Conservation (phyloP, 2,888 invertebrate species). For the Mimas tiliae region DNA sequence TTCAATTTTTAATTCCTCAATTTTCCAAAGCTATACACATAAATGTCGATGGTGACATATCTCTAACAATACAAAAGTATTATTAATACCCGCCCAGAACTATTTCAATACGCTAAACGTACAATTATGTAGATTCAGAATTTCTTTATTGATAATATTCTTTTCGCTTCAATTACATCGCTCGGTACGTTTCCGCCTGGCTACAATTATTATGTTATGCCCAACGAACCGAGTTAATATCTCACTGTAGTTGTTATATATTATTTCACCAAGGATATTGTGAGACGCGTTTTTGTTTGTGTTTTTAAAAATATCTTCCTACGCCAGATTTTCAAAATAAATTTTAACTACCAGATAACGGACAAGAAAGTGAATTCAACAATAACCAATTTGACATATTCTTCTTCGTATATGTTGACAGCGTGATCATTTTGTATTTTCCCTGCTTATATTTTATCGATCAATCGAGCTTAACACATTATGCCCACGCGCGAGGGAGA, state of each 20-base stretch:
- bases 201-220: constrained; percentile 7
- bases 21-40: too few relatives aligned
- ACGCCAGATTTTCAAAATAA: too few relatives aligned
- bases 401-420: too few relatives aligned
- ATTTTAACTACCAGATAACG: too few relatives aligned
- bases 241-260: constrained; percentile 27
- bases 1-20: too few relatives aligned
- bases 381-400: too few relatives aligned
- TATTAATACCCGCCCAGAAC: not conserved
- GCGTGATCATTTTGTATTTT: too few relatives aligned
- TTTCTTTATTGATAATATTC: constrained; percentile 30
- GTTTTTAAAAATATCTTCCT: not conserved
- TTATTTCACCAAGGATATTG: not conserved
- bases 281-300: not conserved
- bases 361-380: too few relatives aligned
- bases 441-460: too few relatives aligned
- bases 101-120: constrained; percentile 16
- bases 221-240: constrained; percentile 37
- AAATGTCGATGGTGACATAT: not conserved
- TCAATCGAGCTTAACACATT: too few relatives aligned
- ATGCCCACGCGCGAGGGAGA: too few relatives aligned
- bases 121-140: constrained; percentile 29
- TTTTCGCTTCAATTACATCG: constrained; percentile 26
- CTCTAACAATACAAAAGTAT: not conserved
- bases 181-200: constrained; percentile 17